A percentile compares a stretch with the other conserved stretches of the same genome.
phyloP scores from a whole-genome alignment of 2,113 vertebrate genomes.

The Leptobrachium leishanense region DNA sequence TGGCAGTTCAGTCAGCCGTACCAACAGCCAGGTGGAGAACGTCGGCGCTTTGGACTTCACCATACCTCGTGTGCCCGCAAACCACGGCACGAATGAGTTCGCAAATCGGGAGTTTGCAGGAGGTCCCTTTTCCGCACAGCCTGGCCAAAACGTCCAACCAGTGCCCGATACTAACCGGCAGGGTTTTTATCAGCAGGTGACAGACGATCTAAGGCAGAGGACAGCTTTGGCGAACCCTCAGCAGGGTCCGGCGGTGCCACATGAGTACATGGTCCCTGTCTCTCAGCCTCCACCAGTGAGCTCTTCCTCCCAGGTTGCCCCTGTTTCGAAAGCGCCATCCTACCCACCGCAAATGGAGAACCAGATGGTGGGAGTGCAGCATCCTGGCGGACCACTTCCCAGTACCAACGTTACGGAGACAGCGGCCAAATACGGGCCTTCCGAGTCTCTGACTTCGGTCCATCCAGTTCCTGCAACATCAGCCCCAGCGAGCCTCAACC shows the following conservation, averaged over 20 bases:
- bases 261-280: constrained; percentile 46
- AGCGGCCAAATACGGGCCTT: constrained; percentile 53
- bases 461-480: constrained; percentile 11
- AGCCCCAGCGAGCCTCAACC: constrained; percentile 36
- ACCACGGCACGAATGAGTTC: constrained; percentile 54
- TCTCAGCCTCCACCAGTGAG: constrained; percentile 22
- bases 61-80: constrained; percentile 67
- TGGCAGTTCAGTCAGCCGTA: constrained; percentile 19
- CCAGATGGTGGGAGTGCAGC: constrained; percentile 48
- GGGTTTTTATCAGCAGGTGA: constrained; percentile 91
- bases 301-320: constrained; percentile 39
- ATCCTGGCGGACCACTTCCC: constrained; percentile 24
- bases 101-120: constrained; percentile 50
- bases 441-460: not conserved
- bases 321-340: constrained; percentile 53
- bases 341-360: constrained; percentile 48
- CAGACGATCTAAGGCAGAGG: constrained; percentile 76
- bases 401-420: not conserved
- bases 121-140: constrained; percentile 56
- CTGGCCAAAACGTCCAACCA: constrained; percentile 41
- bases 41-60: constrained; percentile 79
- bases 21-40: constrained; percentile 47
- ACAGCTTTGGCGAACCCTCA: constrained; percentile 55
- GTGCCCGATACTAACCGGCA: constrained; percentile 59
- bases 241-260: constrained; percentile 54